These are phyloP conservation scores for Ciconia stormi DNA, from an alignment of 2,113 vertebrate species.

Conservation along the genomic window DNA sequence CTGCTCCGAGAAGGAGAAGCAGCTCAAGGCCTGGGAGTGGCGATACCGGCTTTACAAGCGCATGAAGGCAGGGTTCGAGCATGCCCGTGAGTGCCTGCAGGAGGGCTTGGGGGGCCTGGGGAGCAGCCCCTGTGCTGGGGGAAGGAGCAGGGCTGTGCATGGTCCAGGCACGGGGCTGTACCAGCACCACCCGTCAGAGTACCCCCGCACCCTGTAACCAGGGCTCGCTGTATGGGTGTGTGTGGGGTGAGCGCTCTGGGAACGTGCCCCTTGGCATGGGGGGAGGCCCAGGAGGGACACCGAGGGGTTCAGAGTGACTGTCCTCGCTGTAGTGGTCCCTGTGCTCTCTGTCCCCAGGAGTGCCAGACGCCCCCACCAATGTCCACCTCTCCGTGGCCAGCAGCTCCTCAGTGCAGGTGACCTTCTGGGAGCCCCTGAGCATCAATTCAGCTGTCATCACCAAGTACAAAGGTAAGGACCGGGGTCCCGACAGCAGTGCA, in stretches of 20 bases:
- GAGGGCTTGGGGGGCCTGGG: neutral
- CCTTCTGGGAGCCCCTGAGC: slow-evolving; percentile 86
- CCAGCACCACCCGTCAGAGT: neutral
- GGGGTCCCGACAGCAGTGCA: fast-evolving
- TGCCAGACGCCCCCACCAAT: slow-evolving; percentile 80
- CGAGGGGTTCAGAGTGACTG: fast-evolving
- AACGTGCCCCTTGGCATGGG: fast-evolving
- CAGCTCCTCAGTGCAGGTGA: slow-evolving; percentile 82
- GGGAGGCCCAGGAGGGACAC: neutral
- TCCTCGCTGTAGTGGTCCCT: neutral
- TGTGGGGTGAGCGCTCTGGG: fast-evolving
- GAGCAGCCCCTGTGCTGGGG: fast-evolving
- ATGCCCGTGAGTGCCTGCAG: slow-evolving; percentile 80
- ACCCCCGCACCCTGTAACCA: neutral
- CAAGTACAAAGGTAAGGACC: slow-evolving; percentile 85
- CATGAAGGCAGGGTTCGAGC: slow-evolving; percentile 91
- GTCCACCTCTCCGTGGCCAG: slow-evolving; percentile 84
- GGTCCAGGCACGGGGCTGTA: neutral
- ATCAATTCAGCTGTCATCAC: slow-evolving; percentile 88
- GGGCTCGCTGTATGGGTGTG: fast-evolving
- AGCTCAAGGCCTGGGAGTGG: slow-evolving; percentile 92
- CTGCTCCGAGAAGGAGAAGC: slow-evolving; percentile 82
- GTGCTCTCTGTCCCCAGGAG: slow-evolving; percentile 66
- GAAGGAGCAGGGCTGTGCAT: fast-evolving
- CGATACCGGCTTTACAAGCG: slow-evolving; percentile 87